Base-by-base conservation (phyloP, 2,113 vertebrate genomes). In the Typhlomys cinereus region DNA sequence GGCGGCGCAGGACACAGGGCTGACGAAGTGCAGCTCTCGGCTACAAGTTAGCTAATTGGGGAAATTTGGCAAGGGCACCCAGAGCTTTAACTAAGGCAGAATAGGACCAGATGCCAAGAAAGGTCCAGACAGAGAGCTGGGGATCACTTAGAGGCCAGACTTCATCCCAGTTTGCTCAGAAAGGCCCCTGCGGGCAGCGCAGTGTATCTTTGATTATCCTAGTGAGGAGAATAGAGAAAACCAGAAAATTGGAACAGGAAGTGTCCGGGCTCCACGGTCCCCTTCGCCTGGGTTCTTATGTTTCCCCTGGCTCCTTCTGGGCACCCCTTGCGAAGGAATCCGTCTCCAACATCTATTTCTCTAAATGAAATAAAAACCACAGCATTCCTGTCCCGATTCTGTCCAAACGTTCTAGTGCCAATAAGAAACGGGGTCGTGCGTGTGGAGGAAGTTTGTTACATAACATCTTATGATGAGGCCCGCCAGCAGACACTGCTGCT, bases 341-440 rank as follows among this genome's bases (percentile, higher is more conserved):
- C 13, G 21, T 70, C 76, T 92, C 75, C 25, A 57, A 95, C 69
- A 62, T 54, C 36, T 25, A 46, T 62, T 50, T 78, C 66, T 85
- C 36, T n/a, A 52, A 93, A 71, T 61, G 46, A 93, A 95, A 52
- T 46, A 82, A 71, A 59, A 92, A 73, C 48, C n/a, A 82, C 48
- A 44, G 12, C 41, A 76, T 91, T 91, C 57, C 81, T 50, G 7
- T 84, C 85, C 27, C 21, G 34, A 10, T 70, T 94, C 62, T 78
- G 46, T 57, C 31, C 2, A 31, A 81, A 61, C 27, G 36, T 57
- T 52, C 69, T 61, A 71, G 62, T 10, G 21, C 15, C 50, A 62
- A 54, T 54, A 69, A 90, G 21, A 36, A 52, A 52, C 27, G 13
- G 29, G 20, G 41, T 36, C 57, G 8, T 46, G 73, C 50, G 36